Conservation (phyloP, 2,888 invertebrate species). For the Drosophila lutescens region DNA sequence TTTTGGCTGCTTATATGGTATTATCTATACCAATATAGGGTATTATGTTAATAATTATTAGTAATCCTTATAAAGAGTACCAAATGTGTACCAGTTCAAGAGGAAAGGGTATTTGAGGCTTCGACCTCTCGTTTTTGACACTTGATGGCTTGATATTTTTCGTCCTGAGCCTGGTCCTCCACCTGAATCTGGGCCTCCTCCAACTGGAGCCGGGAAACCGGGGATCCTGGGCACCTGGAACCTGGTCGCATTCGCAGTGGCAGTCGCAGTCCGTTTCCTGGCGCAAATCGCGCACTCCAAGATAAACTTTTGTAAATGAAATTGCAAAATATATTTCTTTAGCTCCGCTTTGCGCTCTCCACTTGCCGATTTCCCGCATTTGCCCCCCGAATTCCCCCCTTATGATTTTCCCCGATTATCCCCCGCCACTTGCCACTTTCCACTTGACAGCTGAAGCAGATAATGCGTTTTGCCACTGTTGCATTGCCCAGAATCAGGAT, state of each 20-base stretch:
- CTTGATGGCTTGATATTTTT: constrained; percentile 11
- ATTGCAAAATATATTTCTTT: constrained; percentile 66
- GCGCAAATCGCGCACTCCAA: constrained; percentile 65
- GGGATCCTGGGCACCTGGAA: not conserved
- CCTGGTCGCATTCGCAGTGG: constrained; percentile 10
- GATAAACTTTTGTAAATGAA: constrained; percentile 80
- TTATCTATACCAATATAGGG: too few relatives aligned
- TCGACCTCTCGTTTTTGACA: constrained; percentile 1
- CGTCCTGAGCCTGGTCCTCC: not conserved
- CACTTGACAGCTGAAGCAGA: constrained; percentile 74
- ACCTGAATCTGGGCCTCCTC: constrained; percentile 23
- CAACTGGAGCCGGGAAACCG: constrained; percentile 11
- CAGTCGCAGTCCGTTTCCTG: constrained; percentile 32
- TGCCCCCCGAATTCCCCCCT: not conserved
- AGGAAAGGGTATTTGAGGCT: not conserved
- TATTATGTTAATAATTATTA: too few relatives aligned
- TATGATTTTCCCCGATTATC: not conserved
- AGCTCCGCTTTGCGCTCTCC: constrained; percentile 12
- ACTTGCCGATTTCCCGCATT: constrained; percentile 19
- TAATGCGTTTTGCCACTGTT: constrained; percentile 78
- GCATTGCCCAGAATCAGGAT: constrained; percentile 50
- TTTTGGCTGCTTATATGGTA: too few relatives aligned
- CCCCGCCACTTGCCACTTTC: constrained; percentile 32
- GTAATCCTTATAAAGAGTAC: too few relatives aligned
- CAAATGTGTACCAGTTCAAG: too few relatives aligned